A percentile compares a stretch with the other conserved stretches of the same genome.
phyloP scores from a whole-genome alignment of 2,888 invertebrate species.

The Nysson spinosus region DNA sequence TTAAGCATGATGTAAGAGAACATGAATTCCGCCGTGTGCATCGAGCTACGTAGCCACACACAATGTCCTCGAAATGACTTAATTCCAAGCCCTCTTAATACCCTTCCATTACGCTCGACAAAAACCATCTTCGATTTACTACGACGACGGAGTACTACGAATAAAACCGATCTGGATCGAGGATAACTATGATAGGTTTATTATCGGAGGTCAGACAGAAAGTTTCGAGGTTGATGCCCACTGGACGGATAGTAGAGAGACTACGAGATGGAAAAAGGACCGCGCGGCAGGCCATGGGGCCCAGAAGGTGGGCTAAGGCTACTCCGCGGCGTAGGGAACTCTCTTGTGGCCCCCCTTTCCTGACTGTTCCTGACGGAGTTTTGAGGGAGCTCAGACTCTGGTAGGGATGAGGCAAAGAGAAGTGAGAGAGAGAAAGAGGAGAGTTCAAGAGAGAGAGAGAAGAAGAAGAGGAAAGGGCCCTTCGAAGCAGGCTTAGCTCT shows the following conservation, averaged over 20 bases:
- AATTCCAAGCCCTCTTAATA: neutral
- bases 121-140: neutral
- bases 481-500: conserved; percentile 59
- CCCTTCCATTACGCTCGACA: neutral
- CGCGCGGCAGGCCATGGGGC: conserved; percentile 19
- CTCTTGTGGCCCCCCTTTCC: conserved; percentile 56
- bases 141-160: no score
- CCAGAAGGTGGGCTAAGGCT: conserved; percentile 44
- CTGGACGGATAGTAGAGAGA: conserved; percentile 41
- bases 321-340: conserved; percentile 57
- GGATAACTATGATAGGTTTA: conserved; percentile 68
- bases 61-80: neutral
- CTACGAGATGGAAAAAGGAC: conserved; percentile 30
- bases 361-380: conserved; percentile 56
- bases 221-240: conserved; percentile 52
- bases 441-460: conserved; percentile 42
- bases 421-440: conserved; percentile 42
- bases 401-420: conserved; percentile 37
- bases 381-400: conserved; percentile 43
- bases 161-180: neutral
- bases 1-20: conserved; percentile 41
- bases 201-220: conserved; percentile 53
- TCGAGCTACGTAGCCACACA: conserved; percentile 1
- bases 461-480: conserved; percentile 42
- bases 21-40: neutral